phyloP scores from a whole-genome alignment of 1,140 invertebrate species.

The Rhyacophila brunnea region DNA sequence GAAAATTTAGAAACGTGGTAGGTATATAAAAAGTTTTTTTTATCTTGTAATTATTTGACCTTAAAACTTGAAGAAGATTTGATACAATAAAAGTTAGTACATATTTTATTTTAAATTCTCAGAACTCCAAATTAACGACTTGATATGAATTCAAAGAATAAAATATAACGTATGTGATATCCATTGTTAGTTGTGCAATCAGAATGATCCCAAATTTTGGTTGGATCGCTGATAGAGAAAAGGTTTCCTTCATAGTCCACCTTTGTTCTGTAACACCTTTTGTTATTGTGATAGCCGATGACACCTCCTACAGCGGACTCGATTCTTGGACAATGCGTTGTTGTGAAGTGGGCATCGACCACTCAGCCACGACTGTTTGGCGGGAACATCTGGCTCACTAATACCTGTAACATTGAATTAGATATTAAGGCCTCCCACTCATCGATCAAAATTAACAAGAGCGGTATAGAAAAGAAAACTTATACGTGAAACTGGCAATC shows the following conservation, averaged over 20 bases:
- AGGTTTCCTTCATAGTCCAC: constrained; percentile 13
- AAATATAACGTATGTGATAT: background rate
- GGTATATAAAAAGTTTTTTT: no score
- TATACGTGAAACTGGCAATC: no score
- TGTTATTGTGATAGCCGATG: constrained; percentile 32
- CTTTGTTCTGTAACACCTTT: constrained; percentile 32
- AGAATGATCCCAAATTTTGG: background rate
- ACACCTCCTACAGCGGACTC: constrained; percentile 30
- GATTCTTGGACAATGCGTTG: constrained; percentile 26
- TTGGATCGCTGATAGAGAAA: background rate
- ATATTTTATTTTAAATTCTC: no score
- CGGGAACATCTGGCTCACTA: no score
- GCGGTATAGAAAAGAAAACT: no score
- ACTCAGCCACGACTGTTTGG: background rate
- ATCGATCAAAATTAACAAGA: no score
- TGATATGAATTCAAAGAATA: background rate
- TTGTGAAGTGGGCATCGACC: constrained; percentile 28
- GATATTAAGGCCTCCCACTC: no score
- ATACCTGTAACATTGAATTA: no score
- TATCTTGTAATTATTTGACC: no score
- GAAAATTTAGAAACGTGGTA: no score
- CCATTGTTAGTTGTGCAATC: background rate
- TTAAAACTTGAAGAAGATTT: no score
- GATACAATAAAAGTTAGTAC: no score
- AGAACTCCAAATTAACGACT: background rate